A percentile compares a stretch with the other conserved stretches of the same genome.
Evolutionary conservation across 2,888 invertebrate species (phyloP).

Genomic region (Drosophila neonasuta): DNA sequence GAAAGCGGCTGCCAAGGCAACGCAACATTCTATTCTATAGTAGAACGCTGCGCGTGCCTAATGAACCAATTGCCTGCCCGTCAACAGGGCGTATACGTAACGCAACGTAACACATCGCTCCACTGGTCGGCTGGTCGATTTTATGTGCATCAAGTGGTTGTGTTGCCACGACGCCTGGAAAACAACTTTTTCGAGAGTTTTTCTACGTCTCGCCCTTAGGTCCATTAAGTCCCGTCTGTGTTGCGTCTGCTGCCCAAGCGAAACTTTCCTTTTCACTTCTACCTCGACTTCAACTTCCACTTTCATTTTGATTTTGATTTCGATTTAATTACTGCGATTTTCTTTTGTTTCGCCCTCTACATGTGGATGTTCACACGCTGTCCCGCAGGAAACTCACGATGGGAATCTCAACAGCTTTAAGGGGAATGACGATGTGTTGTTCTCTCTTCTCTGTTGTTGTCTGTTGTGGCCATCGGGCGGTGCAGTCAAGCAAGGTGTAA

Average conservation of each 20-base stretch:
- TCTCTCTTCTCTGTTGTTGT: too few species aligned
- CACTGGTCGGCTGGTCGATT: not conserved
- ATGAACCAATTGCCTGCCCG: constrained; percentile 55
- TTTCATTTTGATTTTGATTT: constrained; percentile 34
- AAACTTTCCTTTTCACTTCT: constrained; percentile 20
- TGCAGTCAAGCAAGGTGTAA: constrained; percentile 41
- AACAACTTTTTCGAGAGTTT: not conserved
- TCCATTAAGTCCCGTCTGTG: constrained; percentile 36
- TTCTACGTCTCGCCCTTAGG: not conserved
- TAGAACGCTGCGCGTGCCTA: constrained; percentile 53
- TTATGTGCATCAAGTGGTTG: constrained; percentile 60
- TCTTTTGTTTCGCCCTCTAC: constrained; percentile 32
- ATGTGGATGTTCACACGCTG: constrained; percentile 59
- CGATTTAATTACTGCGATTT: constrained; percentile 44
- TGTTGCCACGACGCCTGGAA: constrained; percentile 29
- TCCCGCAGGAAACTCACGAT: constrained; percentile 1
- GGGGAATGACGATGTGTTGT: not conserved
- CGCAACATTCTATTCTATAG: not conserved
- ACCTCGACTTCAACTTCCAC: constrained; percentile 28
- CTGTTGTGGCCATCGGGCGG: constrained; percentile 9
- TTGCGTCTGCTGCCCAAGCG: constrained; percentile 25
- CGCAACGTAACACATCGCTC: constrained; percentile 29
- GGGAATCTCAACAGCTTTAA: not conserved
- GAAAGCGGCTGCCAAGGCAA: constrained; percentile 17
- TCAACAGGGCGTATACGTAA: constrained; percentile 53